Evolutionary conservation across 2,113 vertebrate genomes (phyloP).

Genomic region (Campylomormyrus numenius): DNA sequence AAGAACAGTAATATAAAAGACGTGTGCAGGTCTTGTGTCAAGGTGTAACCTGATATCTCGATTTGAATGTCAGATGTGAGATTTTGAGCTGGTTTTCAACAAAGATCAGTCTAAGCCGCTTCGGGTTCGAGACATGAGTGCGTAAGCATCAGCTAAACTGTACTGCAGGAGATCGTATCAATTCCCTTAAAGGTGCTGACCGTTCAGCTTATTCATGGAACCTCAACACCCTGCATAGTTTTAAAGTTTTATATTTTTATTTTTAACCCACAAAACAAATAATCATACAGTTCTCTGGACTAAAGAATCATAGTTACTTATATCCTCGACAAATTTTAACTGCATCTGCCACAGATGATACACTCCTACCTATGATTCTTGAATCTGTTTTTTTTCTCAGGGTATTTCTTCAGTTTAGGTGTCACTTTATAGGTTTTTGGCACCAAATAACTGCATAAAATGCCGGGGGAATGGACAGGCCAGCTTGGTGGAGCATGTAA

Average conservation of each 20-base stretch:
- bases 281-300: not conserved
- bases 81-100: not conserved
- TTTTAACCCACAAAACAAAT: not conserved
- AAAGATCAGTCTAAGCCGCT: not conserved
- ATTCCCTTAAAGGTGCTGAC: not conserved
- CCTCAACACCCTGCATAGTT: not conserved
- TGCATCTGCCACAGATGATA: not conserved
- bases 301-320: not conserved
- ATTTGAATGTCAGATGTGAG: not conserved
- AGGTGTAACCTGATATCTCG: not conserved
- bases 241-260: not conserved
- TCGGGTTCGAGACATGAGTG: not conserved
- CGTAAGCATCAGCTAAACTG: not conserved
- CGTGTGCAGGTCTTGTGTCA: not conserved
- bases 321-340: not conserved
- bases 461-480: not conserved
- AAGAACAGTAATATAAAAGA: not conserved
- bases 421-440: not conserved
- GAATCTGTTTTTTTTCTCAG: not conserved
- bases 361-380: not conserved
- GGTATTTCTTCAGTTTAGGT: not conserved
- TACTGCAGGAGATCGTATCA: not conserved
- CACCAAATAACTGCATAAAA: not conserved
- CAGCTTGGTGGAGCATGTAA: not conserved
- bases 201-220: not conserved